Evolutionary conservation across 2,113 vertebrate genomes (phyloP), one percentile per base, ranked within the genome.

Genomic region (Jacana jacana): DNA sequence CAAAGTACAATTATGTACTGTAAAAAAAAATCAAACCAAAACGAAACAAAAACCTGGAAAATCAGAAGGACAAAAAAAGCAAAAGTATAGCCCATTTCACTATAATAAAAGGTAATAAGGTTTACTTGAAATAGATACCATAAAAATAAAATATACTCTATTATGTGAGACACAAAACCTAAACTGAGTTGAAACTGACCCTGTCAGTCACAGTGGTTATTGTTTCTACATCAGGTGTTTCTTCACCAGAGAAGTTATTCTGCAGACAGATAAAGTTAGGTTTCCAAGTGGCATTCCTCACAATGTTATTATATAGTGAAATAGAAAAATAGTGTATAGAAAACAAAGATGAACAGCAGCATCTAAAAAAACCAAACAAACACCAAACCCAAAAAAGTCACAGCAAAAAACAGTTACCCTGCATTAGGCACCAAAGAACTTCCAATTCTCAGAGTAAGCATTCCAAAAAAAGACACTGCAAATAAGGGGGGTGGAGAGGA

Each of bases 401-500:
- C 46, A 63, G 22, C 76, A 85, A 72, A 5, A 13, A 84, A 79
- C 44, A 61, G 7, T 33, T 83, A n/a, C 11, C 18, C n/a, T 86
- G n/a, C 7, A 86, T 49, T 5, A 40, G 14, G 5, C 20, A 87
- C 30, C 44, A 89, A 81, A 71, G n/a, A 52, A 20, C 9, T 27
- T 82, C 42, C 5, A 18, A 11, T 48, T 48, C 10, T 71, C n/a
- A 58, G 14, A 63, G 58, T 9, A 69, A 35, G 3, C 4, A 54
- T 51, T 85, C 30, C 55, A 30, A 75, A 51, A 72, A 80, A 7
- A 65, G 4, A 68, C 1, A 2, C 11, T 55, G 18, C 12, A 71
- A 71, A 33, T 40, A 13, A 46, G 7, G 2, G 14, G 3, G 6
- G 10, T 1, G 11, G 5, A 3, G 10, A 7, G 3, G 4, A 18